Conservation (phyloP, 1,140 invertebrate species). For the Drosophila ohnishii region DNA sequence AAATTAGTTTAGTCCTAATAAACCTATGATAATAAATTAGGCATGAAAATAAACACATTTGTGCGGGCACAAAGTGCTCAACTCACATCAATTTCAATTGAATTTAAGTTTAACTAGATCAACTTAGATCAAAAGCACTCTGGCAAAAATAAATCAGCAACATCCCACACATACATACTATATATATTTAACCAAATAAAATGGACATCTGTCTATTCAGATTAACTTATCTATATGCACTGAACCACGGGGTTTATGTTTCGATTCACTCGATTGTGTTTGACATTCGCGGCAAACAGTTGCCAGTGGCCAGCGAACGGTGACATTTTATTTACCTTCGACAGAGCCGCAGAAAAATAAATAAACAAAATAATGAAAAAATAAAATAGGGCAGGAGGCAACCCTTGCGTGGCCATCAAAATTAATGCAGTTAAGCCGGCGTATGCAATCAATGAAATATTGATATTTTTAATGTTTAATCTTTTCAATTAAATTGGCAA, state of each 20-base stretch:
- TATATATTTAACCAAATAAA: conserved; percentile 4
- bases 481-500: conserved; percentile 77
- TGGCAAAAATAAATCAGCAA: conserved; percentile 3
- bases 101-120: background rate
- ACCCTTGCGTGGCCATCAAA: conserved; percentile 31
- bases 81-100: conserved; percentile 1
- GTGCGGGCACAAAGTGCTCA: too few species aligned
- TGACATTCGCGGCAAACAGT: conserved; percentile 23
- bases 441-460: conserved; percentile 71
- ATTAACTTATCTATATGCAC: conserved; percentile 22
- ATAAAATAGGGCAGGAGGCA: conserved; percentile 1
- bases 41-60: background rate
- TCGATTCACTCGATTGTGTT: conserved; percentile 13
- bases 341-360: conserved; percentile 24
- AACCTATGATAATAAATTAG: background rate
- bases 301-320: background rate
- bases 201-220: conserved; percentile 15
- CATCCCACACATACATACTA: background rate
- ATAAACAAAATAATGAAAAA: conserved; percentile 4
- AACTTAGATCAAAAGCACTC: conserved; percentile 8
- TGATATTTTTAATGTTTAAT: conserved; percentile 79
- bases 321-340: conserved; percentile 40
- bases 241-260: background rate
- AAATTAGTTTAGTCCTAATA: background rate
- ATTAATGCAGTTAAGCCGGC: conserved; percentile 64